Conservation (phyloP, 2,797 vertebrate genomes). For the Vespertilio murinus region DNA sequence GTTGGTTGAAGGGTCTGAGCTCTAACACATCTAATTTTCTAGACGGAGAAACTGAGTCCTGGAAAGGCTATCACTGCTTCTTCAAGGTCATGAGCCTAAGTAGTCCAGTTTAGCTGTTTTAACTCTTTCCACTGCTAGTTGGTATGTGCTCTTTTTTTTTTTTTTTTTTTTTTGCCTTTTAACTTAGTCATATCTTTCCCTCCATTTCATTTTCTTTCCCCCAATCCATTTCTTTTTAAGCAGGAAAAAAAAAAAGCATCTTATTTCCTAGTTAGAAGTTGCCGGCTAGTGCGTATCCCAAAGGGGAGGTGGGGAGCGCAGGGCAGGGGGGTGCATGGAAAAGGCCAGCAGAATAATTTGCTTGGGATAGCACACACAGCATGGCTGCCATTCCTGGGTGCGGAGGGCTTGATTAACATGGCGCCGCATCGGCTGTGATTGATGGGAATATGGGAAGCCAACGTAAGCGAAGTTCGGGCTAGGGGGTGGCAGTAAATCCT, state of each 20-base stretch:
- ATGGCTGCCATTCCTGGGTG: neutral
- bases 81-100: neutral
- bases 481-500: constrained; percentile 59
- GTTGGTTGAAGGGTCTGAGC: neutral
- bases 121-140: neutral
- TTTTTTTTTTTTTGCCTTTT: neutral
- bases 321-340: neutral
- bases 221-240: constrained; percentile 4
- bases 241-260: constrained; percentile 24
- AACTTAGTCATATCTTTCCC: constrained; percentile 1
- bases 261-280: constrained; percentile 18
- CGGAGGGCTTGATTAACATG: neutral
- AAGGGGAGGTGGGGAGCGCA: neutral
- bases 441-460: constrained; percentile 50
- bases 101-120: neutral
- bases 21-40: neutral
- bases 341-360: neutral
- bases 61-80: neutral
- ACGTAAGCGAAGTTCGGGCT: constrained; percentile 54
- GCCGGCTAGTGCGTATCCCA: neutral
- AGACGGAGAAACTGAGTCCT: neutral
- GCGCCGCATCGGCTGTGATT: constrained; percentile 37
- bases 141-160: neutral
- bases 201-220: neutral
- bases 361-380: constrained; percentile 7